A percentile compares a stretch with the other conserved stretches of the same genome.
These are phyloP conservation scores for Potamarius usumacintae DNA, from an alignment of 2,113 vertebrate species.

Conservation along the genomic window DNA sequence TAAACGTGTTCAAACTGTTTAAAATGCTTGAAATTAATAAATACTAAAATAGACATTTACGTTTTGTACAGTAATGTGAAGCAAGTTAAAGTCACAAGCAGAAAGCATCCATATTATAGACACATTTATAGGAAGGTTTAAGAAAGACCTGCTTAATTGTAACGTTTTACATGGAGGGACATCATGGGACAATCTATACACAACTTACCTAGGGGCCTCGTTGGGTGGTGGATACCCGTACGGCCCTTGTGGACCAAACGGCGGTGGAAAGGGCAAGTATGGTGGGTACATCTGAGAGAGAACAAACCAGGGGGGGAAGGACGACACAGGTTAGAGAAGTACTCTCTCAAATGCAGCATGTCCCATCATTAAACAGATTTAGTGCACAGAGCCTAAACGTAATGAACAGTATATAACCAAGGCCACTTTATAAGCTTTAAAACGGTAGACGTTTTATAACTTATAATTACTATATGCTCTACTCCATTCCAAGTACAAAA, in stretches of 20 bases:
- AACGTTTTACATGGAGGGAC: no score
- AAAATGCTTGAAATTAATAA: background rate
- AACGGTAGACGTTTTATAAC: background rate
- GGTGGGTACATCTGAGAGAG: constrained; percentile 85
- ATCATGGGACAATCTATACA: background rate
- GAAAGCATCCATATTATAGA: background rate
- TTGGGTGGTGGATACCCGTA: constrained; percentile 84
- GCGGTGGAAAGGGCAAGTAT: constrained; percentile 87
- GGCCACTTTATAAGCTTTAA: background rate
- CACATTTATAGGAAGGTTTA: background rate
- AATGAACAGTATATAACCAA: background rate
- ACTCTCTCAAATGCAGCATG: background rate
- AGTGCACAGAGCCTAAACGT: background rate
- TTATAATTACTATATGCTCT: background rate
- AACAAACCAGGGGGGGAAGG: background rate
- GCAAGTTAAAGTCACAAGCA: background rate
- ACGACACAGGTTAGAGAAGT: background rate
- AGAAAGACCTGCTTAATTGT: background rate
- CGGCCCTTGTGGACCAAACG: constrained; percentile 87
- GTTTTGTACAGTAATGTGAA: background rate
- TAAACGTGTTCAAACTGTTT: background rate
- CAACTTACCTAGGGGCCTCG: constrained; percentile 81
- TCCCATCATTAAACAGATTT: background rate
- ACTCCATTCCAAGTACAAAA: background rate
- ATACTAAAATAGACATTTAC: background rate